Evolutionary conservation across 2,113 vertebrate genomes (phyloP), one percentile per base, ranked within the genome.

Genomic region (Mesitornis unicolor): DNA sequence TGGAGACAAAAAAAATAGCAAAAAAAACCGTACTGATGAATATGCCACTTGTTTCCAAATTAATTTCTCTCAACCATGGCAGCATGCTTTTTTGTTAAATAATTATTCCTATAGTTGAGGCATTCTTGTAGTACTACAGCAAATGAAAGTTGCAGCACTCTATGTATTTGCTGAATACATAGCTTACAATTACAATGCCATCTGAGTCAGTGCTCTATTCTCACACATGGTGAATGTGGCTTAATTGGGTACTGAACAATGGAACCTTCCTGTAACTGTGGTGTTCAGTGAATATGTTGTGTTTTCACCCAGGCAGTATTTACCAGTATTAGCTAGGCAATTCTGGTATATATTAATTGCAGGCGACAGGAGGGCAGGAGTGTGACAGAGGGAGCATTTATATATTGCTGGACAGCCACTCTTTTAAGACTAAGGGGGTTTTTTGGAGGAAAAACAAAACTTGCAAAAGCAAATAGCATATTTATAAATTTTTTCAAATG

Each of bases 11-110:
- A n/a, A 67, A 78, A 98, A 95, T 90, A 93, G 48, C 59, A 96
- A 96, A 96, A 35, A 35, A 93, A 93, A 83, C 59, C 59, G 80
- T 47, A 84, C 53, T 97, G 92, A 96, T 97, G 89, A 97, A 97
- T 97, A 97, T 94, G 94, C 82, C 73, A 65, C 56, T 92, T 94
- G 81, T 93, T 97, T 97, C 91, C 48, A 95, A 97, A 95, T 97
- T 96, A 97, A 96, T 97, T 85, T 94, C 78, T 95, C 93, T 71
- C 84, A 89, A 96, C 59, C 70, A 79, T 97, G 73, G 79, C 89
- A 84, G 86, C 70, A 79, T 90, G 84, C 47, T 79, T 90, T n/a
- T 95, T 95, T 95, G 59, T 97, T 68, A 82, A 96, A 79, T 96
- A 80, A 95, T 95, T 97, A 96, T 95, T 97, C 68, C 45, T 70